Percentiles rank a stretch among this genome's conserved stretches.
Evolutionary conservation across 1,140 invertebrate species (phyloP).

Genomic region (Drosophila kepulauana): DNA sequence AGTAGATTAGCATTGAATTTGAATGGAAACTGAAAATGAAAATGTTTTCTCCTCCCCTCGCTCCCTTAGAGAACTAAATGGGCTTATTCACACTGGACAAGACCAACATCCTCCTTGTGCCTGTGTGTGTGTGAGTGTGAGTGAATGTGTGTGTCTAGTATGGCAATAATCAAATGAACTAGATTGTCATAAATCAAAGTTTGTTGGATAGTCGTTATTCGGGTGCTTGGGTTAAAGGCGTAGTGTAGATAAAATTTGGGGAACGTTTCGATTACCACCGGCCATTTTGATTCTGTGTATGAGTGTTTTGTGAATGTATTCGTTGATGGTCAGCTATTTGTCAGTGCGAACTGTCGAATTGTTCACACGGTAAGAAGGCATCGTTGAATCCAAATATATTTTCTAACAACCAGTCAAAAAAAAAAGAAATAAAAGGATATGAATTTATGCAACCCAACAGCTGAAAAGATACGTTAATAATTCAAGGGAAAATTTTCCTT

Average conservation of each 20-base stretch:
- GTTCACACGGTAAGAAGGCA: background rate
- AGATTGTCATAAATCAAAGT: slow-evolving; percentile 80
- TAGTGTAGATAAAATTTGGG: slow-evolving; percentile 62
- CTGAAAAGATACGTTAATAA: background rate
- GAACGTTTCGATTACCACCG: slow-evolving; percentile 31
- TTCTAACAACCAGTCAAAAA: background rate
- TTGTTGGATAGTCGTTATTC: slow-evolving; percentile 64
- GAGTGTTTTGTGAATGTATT: background rate
- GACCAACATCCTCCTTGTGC: background rate
- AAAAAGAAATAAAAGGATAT: background rate
- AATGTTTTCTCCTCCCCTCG: slow-evolving; percentile 55
- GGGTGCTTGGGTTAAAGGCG: slow-evolving; percentile 60
- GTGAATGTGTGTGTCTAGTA: slow-evolving; percentile 23
- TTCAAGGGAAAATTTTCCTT: background rate
- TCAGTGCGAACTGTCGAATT: slow-evolving; percentile 39
- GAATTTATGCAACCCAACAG: background rate
- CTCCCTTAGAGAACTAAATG: slow-evolving; percentile 27
- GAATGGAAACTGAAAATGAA: slow-evolving; percentile 79
- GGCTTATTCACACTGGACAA: background rate
- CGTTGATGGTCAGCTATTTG: slow-evolving; percentile 64
- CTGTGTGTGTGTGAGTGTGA: background rate
- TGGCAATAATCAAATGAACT: slow-evolving; percentile 79
- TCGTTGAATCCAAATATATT: slow-evolving; percentile 5
- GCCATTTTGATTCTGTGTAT: slow-evolving; percentile 20
- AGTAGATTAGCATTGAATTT: slow-evolving; percentile 81